These are phyloP conservation scores for Stenodera caucasica DNA, from an alignment of 2,888 invertebrate species.

Conservation along the genomic window DNA sequence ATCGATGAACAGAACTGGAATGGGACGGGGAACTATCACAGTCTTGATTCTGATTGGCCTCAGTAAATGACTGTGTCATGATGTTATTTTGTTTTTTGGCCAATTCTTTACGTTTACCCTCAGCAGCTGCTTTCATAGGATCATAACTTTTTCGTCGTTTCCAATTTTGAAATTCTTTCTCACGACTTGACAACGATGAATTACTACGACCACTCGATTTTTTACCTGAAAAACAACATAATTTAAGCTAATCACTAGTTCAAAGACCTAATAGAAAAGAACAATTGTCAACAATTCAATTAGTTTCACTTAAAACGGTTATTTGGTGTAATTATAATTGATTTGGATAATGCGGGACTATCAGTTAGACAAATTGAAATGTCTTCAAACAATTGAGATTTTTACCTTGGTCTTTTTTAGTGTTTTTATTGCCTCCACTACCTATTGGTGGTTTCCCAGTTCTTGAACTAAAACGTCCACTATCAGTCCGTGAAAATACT, in stretches of 20 bases:
- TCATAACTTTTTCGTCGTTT: constrained; percentile 94
- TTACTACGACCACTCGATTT: constrained; percentile 65
- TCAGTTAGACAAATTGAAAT: too few species aligned
- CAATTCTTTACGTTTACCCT: constrained; percentile 70
- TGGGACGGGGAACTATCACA: constrained; percentile 56
- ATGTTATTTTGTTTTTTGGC: constrained; percentile 53
- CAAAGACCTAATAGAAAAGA: not conserved
- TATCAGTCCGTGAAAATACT: constrained; percentile 63
- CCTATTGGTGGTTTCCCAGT: constrained; percentile 54
- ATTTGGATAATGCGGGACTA: too few species aligned
- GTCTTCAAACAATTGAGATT: too few species aligned
- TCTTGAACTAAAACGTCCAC: constrained; percentile 67
- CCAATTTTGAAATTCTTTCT: constrained; percentile 93
- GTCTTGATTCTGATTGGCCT: constrained; percentile 46
- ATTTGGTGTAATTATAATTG: too few species aligned
- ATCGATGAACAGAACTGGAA: constrained; percentile 55
- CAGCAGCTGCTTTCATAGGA: constrained; percentile 91
- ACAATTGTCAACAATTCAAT: constrained; percentile 18
- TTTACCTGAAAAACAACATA: constrained; percentile 50
- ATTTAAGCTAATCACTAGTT: not conserved
- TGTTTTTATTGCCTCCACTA: constrained; percentile 43
- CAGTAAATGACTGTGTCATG: constrained; percentile 52
- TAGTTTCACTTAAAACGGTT: not conserved
- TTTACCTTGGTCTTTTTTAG: constrained; percentile 40
- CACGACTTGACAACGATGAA: constrained; percentile 73